These are phyloP conservation scores for Naso thynnoides DNA, from an alignment of 2,797 vertebrate species.

Conservation along the genomic window DNA sequence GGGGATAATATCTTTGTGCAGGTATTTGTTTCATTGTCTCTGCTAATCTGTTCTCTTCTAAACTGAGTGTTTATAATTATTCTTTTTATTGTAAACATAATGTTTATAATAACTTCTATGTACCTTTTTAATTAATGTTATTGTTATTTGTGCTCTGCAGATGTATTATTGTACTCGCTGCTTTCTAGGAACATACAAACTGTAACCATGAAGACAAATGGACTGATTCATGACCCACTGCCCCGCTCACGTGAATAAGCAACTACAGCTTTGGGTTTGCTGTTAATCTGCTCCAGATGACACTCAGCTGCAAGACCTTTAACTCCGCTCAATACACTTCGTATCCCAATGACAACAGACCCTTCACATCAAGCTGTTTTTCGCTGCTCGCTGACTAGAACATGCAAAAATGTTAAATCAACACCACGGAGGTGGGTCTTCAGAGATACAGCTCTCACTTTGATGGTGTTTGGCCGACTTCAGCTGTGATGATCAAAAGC, in stretches of 20 bases:
- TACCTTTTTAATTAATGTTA: too few species aligned
- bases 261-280: slow-evolving; percentile 45
- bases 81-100: too few species aligned
- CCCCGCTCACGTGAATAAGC: slow-evolving; percentile 40
- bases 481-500: slow-evolving; percentile 59
- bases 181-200: slow-evolving; percentile 51
- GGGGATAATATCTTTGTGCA: background rate
- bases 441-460: slow-evolving; percentile 42
- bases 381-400: slow-evolving; percentile 22
- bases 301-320: slow-evolving; percentile 60
- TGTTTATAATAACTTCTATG: too few species aligned
- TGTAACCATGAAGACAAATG: slow-evolving; percentile 34
- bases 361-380: slow-evolving; percentile 37
- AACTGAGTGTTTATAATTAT: too few species aligned
- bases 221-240: slow-evolving; percentile 59
- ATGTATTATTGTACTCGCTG: slow-evolving; percentile 11
- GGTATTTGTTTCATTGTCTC: background rate
- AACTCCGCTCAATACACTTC: slow-evolving; percentile 37
- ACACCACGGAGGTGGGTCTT: slow-evolving; percentile 37
- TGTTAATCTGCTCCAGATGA: slow-evolving; percentile 79
- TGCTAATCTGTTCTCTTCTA: background rate
- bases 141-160: slow-evolving; percentile 19
- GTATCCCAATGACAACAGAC: slow-evolving; percentile 39
- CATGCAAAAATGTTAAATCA: slow-evolving; percentile 34
- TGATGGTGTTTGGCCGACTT: slow-evolving; percentile 59